phyloP scores from a whole-genome alignment of 2,113 vertebrate species.

The Paratilapia polleni region DNA sequence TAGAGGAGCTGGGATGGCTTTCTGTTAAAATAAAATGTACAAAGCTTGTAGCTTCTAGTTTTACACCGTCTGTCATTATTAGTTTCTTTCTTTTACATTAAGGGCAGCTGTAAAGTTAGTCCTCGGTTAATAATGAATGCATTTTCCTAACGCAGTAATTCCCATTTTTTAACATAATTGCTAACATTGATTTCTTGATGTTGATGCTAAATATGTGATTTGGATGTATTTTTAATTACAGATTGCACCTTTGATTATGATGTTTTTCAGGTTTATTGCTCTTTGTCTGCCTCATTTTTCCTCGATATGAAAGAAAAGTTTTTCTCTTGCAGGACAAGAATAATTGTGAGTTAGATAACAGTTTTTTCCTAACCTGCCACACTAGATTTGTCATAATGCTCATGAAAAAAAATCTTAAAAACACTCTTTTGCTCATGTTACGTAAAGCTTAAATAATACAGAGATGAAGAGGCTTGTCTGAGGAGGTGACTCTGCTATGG shows the following conservation, averaged over 20 bases:
- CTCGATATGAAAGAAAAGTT: slow-evolving; percentile 30
- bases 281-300: slow-evolving; percentile 7
- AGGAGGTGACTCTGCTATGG: slow-evolving; percentile 46
- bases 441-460: slow-evolving; percentile 70
- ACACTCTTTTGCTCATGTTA: slow-evolving; percentile 42
- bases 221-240: not conserved
- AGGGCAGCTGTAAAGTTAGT: not conserved
- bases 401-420: slow-evolving; percentile 17
- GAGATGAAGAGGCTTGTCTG: slow-evolving; percentile 34
- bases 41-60: not conserved
- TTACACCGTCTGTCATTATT: not conserved
- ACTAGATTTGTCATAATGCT: slow-evolving; percentile 56
- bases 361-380: slow-evolving; percentile 58
- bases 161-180: not conserved
- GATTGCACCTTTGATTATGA: not conserved
- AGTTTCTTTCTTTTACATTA: not conserved
- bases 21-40: slow-evolving; percentile 7
- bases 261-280: not conserved
- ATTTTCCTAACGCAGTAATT: not conserved
- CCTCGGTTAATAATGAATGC: not conserved
- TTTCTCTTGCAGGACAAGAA: slow-evolving; percentile 3
- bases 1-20: slow-evolving; percentile 5
- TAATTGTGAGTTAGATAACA: slow-evolving; percentile 39
- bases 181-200: not conserved
- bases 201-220: not conserved